These are phyloP conservation scores for Drosophila kanekoi DNA, from an alignment of 2,888 invertebrate species.

Conservation along the genomic window DNA sequence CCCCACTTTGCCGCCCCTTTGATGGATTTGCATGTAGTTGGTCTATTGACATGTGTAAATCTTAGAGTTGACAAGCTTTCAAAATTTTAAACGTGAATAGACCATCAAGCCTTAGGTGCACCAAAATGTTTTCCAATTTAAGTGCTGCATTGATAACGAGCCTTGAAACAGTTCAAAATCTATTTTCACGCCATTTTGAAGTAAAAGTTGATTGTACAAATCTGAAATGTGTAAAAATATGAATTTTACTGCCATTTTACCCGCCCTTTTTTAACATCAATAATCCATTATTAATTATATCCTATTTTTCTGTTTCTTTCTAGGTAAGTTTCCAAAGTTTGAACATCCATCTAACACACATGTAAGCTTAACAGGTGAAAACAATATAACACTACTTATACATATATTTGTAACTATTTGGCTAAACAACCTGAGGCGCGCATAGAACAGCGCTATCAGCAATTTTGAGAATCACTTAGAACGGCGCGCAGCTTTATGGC, in stretches of 20 bases:
- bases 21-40: constrained; percentile 16
- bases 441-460: constrained; percentile 5
- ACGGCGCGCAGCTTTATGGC: not conserved
- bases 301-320: constrained; percentile 33
- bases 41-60: not conserved
- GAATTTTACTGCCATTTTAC: too few species aligned
- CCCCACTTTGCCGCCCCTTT: not conserved
- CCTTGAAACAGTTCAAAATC: too few species aligned
- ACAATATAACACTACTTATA: not conserved
- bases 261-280: not conserved
- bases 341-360: not conserved
- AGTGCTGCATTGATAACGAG: too few species aligned
- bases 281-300: constrained; percentile 9
- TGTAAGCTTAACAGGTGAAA: constrained; percentile 3
- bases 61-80: not conserved
- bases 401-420: too few species aligned
- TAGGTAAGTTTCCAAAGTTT: constrained; percentile 54
- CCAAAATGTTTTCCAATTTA: too few species aligned
- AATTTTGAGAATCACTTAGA: constrained; percentile 11
- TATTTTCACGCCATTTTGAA: not conserved
- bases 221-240: too few species aligned
- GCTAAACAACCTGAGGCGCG: constrained; percentile 10
- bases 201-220: too few species aligned
- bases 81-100: not conserved
- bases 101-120: not conserved